A percentile compares a stretch with the other conserved stretches of the same genome.
Evolutionary conservation across 2,113 vertebrate species (phyloP).

Genomic region (Daphoenositta chrysoptera): DNA sequence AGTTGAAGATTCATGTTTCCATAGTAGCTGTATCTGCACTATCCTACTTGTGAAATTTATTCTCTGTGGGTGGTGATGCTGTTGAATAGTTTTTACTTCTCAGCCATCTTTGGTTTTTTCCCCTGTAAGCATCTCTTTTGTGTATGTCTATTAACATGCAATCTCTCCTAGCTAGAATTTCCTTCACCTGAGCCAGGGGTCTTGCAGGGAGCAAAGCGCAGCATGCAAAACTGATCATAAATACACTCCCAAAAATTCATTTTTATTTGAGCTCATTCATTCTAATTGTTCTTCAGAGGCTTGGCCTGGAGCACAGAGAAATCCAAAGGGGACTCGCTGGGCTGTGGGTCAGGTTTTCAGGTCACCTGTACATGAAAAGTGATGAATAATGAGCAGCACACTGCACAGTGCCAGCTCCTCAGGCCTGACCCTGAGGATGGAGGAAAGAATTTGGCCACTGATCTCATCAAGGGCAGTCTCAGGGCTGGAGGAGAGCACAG

Average conservation of each 20-base stretch:
- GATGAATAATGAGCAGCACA: background rate
- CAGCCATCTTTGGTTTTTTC: background rate
- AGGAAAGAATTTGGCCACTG: background rate
- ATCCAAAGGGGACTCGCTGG: background rate
- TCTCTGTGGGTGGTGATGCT: background rate
- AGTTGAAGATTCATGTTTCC: background rate
- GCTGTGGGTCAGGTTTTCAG: background rate
- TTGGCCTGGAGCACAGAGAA: background rate
- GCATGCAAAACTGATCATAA: background rate
- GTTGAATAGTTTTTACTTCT: background rate
- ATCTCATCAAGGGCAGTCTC: background rate
- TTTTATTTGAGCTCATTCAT: background rate
- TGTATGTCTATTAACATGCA: background rate
- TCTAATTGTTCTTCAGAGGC: conserved; percentile 10
- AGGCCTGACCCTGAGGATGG: background rate
- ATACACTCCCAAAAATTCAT: background rate
- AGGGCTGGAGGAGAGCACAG: background rate
- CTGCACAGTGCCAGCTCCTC: background rate
- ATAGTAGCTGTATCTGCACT: background rate
- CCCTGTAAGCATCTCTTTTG: background rate
- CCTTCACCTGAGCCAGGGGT: background rate
- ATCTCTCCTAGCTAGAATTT: background rate
- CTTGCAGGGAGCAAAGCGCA: background rate
- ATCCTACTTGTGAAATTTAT: background rate
- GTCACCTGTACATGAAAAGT: background rate